Evolutionary conservation across 2,113 vertebrate species (phyloP).

Genomic region (Pluvianellus socialis): DNA sequence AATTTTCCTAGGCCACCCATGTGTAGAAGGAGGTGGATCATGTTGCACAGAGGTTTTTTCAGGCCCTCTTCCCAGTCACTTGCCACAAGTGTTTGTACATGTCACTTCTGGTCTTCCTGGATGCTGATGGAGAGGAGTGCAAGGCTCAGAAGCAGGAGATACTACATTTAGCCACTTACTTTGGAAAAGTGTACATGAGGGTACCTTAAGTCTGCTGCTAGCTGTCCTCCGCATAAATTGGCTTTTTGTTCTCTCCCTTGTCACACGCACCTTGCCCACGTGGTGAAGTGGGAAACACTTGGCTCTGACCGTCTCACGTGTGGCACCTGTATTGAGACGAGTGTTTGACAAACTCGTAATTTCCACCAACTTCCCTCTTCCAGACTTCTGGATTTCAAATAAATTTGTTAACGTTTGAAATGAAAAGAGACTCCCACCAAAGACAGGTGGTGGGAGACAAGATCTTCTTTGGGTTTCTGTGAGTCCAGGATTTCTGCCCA

Average conservation of each 20-base stretch:
- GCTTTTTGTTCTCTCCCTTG: neutral
- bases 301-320: accelerated
- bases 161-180: neutral
- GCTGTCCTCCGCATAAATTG: neutral
- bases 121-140: neutral
- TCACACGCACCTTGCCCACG: accelerated
- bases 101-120: neutral
- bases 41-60: neutral
- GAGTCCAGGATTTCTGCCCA: neutral
- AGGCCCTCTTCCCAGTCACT: neutral
- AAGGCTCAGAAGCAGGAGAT: neutral
- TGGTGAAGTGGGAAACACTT: neutral
- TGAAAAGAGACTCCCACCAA: neutral
- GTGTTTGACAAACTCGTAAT: neutral
- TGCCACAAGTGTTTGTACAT: neutral
- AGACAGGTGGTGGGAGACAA: neutral
- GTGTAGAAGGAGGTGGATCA: neutral
- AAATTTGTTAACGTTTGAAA: neutral
- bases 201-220: neutral
- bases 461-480: neutral
- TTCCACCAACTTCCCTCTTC: neutral
- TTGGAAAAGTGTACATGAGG: neutral
- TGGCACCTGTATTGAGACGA: accelerated
- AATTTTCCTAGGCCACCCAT: neutral
- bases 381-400: neutral